phyloP scores from a whole-genome alignment of 1,140 invertebrate species.

The Mactra quadrangularis region DNA sequence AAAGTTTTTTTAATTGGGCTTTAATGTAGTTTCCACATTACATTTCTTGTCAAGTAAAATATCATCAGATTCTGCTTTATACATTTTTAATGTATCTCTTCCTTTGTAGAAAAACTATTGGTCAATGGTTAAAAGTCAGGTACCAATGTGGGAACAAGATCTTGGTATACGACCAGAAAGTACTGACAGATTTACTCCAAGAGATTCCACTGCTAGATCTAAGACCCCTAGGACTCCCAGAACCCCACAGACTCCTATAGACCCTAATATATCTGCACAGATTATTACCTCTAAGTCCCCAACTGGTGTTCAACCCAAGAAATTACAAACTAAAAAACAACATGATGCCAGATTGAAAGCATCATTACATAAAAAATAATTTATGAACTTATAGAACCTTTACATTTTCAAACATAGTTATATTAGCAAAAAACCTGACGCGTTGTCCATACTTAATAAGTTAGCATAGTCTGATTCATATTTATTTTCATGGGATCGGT shows the following conservation, averaged over 20 bases:
- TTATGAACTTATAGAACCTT: too few relatives aligned
- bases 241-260: not conserved
- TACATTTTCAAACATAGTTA: too few relatives aligned
- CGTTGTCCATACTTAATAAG: too few relatives aligned
- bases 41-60: too few relatives aligned
- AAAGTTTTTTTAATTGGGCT: too few relatives aligned
- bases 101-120: constrained; percentile 59
- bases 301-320: constrained; percentile 22
- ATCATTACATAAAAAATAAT: not conserved
- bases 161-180: constrained; percentile 24
- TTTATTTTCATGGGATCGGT: too few relatives aligned
- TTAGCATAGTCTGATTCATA: too few relatives aligned
- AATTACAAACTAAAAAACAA: not conserved
- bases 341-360: constrained; percentile 22
- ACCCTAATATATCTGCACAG: too few relatives aligned
- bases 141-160: constrained; percentile 60
- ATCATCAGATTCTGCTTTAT: too few relatives aligned
- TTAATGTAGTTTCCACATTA: too few relatives aligned
- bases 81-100: too few relatives aligned
- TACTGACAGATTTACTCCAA: not conserved
- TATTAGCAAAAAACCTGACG: too few relatives aligned
- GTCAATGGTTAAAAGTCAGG: constrained; percentile 60
- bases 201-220: not conserved
- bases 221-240: not conserved
- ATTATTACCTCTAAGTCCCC: not conserved